Conservation (phyloP, 2,797 vertebrate genomes). For the Busarellus nigricollis region DNA sequence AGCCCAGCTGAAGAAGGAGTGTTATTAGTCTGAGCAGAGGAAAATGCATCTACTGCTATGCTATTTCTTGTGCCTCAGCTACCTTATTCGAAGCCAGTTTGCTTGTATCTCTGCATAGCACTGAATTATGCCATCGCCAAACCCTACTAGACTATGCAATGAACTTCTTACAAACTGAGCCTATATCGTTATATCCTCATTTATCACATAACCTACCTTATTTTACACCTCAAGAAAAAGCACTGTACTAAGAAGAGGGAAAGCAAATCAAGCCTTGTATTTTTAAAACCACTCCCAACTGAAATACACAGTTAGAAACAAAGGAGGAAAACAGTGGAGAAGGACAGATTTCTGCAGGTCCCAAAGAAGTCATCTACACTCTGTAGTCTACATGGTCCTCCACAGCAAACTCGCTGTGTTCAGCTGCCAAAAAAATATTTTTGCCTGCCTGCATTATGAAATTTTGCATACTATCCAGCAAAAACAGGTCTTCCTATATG, state of each 20-base stretch:
- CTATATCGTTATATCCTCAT: rapidly evolving
- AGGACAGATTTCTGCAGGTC: conserved; percentile 3
- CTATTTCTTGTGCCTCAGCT: not conserved
- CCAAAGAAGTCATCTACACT: not conserved
- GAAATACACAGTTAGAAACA: conserved; percentile 5
- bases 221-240: not conserved
- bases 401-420: not conserved
- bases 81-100: not conserved
- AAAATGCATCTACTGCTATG: not conserved
- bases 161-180: not conserved
- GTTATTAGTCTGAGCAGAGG: not conserved
- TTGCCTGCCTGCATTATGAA: conserved; percentile 25
- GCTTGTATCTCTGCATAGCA: not conserved
- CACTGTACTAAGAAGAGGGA: not conserved
- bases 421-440: not conserved
- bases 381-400: not conserved
- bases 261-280: not conserved
- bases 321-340: not conserved
- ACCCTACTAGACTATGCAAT: not conserved
- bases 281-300: not conserved
- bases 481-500: conserved; percentile 28
- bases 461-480: conserved; percentile 37
- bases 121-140: not conserved
- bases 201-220: not conserved
- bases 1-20: not conserved